A percentile compares a stretch with the other conserved stretches of the same genome.
These are phyloP conservation scores for Ictalurus punctatus DNA, from an alignment of 2,113 vertebrate genomes.

Conservation along the genomic window DNA sequence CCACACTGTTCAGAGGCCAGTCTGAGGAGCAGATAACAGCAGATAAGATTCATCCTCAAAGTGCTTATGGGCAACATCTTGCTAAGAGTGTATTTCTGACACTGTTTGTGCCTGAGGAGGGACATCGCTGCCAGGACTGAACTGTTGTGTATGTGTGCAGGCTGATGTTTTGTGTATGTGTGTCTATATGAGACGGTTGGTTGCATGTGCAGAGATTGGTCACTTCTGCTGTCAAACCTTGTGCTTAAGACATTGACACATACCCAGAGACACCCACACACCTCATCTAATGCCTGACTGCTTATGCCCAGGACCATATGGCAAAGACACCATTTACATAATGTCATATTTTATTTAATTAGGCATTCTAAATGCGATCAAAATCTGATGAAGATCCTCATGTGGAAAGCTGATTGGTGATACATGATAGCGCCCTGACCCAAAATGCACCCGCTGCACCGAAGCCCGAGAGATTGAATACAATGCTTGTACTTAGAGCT, in stretches of 20 bases:
- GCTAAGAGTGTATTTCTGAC: conserved; percentile 41
- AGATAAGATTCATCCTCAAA: conserved; percentile 73
- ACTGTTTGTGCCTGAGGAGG: conserved; percentile 19
- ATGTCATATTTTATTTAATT: conserved; percentile 79
- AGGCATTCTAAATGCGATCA: conserved; percentile 75
- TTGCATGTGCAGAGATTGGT: not conserved
- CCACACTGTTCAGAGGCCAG: conserved; percentile 70
- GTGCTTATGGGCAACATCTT: conserved; percentile 63
- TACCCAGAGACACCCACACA: conserved; percentile 14
- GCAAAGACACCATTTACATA: conserved; percentile 75
- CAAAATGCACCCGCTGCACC: conserved; percentile 61
- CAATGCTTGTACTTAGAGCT: conserved; percentile 44
- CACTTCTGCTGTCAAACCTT: conserved; percentile 3
- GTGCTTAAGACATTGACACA: conserved; percentile 14
- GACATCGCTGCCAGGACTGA: conserved; percentile 26
- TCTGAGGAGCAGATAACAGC: conserved; percentile 72
- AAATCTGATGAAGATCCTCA: conserved; percentile 69
- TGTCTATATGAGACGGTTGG: conserved; percentile 1
- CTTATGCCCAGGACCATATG: conserved; percentile 68
- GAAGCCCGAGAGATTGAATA: conserved; percentile 61
- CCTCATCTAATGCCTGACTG: conserved; percentile 60
- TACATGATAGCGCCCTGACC: conserved; percentile 68
- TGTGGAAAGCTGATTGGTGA: conserved; percentile 68
- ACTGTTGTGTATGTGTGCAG: conserved; percentile 2
- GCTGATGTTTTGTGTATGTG: not conserved